A percentile compares a stretch with the other conserved stretches of the same genome.
These are phyloP conservation scores for Xyliphius kryptos DNA, from an alignment of 2,113 vertebrate genomes.

Conservation along the genomic window DNA sequence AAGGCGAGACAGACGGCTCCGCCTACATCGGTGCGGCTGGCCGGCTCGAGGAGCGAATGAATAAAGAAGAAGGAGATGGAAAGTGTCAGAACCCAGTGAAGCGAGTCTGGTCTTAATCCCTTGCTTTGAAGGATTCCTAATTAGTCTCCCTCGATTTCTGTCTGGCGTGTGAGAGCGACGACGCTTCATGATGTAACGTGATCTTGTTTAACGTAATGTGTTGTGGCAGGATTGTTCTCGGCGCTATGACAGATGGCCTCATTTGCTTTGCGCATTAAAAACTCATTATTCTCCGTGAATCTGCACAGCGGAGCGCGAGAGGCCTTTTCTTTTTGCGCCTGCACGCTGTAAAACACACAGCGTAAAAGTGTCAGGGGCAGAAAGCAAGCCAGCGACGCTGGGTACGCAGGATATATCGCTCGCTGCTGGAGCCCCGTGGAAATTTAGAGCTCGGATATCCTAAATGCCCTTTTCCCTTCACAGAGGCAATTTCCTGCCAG, in stretches of 20 bases:
- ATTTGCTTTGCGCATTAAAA: slow-evolving; percentile 37
- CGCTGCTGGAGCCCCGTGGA: too few species aligned
- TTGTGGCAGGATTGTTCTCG: slow-evolving; percentile 35
- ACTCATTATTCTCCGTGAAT: slow-evolving; percentile 43
- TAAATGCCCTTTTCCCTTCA: too few species aligned
- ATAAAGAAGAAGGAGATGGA: slow-evolving; percentile 6
- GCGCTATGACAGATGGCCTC: slow-evolving; percentile 24
- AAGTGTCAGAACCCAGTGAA: slow-evolving; percentile 24
- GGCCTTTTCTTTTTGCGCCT: too few species aligned
- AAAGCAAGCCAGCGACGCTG: too few species aligned
- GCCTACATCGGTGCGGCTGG: not conserved
- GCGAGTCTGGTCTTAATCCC: slow-evolving; percentile 23
- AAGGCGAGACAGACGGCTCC: not conserved
- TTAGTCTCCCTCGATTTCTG: slow-evolving; percentile 23
- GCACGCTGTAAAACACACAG: too few species aligned
- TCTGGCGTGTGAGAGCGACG: slow-evolving; percentile 29
- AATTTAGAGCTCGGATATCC: too few species aligned
- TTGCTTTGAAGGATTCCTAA: slow-evolving; percentile 26
- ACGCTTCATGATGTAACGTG: slow-evolving; percentile 32
- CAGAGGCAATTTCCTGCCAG: too few species aligned
- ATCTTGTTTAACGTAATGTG: slow-evolving; percentile 37
- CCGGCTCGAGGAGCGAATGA: not conserved
- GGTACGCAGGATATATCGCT: too few species aligned
- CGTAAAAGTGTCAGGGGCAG: too few species aligned
- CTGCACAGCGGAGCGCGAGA: too few species aligned